Base-by-base conservation (phyloP, 2,113 vertebrate genomes). In the Microtus montanus region DNA sequence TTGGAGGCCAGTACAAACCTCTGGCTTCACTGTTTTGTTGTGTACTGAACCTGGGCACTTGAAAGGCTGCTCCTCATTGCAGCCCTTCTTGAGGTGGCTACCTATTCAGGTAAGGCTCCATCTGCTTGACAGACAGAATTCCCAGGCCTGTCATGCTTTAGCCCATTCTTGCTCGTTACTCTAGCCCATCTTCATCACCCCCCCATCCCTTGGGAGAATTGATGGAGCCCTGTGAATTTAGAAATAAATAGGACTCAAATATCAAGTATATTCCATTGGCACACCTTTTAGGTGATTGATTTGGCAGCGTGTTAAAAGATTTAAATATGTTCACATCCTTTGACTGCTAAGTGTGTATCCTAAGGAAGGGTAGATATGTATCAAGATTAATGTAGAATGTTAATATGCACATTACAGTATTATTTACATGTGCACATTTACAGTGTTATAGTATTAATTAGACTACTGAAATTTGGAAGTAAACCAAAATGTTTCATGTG, bases 81-180 rank as follows among this genome's bases (percentile, higher is more conserved):
- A 75, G 52, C 58, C 54, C 73, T 74, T 64, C 52, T 87, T 89
- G 61, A 33, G 68, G 77, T 3, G 52, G 90, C 85, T 92, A 41
- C 92, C 52, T 89, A n/a, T 90, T 35, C 58, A 20, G 52, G 66
- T 88, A 77, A 92, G 47, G 58, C 54, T 96, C 82, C 64, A 22
- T 15, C 61, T 90, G 70, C 86, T 96, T 73, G 84, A 89, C 58
- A 58, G 47, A 92, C 85, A 94, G 85, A 58, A 83, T 96, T 96
- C 86, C 68, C 28, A 19, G 77, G 77, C 20, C 85, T 52, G 66
- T 30, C 35, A 30, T 52, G 64, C 70, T 89, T 75, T n/a, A 70
- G 17, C 49, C 19, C 52, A 85, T 83, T 92, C 30, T 92, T 87
- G 4, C 93, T 77, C 63, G 8, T 68, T 66, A 44, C 87, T 75